phyloP scores from a whole-genome alignment of 1,140 invertebrate genomes.

The Heliconius hewitsoni region DNA sequence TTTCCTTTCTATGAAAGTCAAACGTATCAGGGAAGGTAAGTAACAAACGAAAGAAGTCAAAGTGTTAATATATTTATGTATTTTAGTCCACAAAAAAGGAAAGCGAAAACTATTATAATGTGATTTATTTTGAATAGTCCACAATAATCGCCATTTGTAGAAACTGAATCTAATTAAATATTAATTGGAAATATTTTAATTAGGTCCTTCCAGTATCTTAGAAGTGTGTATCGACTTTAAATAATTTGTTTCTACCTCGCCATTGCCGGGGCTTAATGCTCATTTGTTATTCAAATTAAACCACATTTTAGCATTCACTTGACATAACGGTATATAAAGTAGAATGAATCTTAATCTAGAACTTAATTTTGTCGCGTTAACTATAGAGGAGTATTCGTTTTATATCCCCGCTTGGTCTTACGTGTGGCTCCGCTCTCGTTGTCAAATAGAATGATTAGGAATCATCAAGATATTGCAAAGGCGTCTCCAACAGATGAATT shows the following conservation, averaged over 20 bases:
- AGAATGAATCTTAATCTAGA: conserved; percentile 1
- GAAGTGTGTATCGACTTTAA: conserved; percentile 12
- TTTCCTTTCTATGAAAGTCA: too few relatives aligned
- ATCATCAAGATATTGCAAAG: too few relatives aligned
- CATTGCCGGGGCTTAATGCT: neutral
- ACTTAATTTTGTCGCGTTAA: conserved; percentile 2
- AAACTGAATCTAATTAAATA: neutral
- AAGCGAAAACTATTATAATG: too few relatives aligned
- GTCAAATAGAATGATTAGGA: too few relatives aligned
- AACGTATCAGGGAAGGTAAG: too few relatives aligned
- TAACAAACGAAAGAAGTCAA: too few relatives aligned
- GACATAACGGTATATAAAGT: conserved; percentile 15
- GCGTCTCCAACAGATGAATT: too few relatives aligned
- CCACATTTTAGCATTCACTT: conserved; percentile 15
- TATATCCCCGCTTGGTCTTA: neutral
- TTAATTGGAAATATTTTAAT: conserved; percentile 10
- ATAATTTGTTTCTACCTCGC: conserved; percentile 7
- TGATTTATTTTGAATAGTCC: neutral
- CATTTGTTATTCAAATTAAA: conserved; percentile 15
- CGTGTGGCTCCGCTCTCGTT: too few relatives aligned
- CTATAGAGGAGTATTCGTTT: neutral
- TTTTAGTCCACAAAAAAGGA: too few relatives aligned
- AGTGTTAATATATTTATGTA: too few relatives aligned
- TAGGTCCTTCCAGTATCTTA: conserved; percentile 5
- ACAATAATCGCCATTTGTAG: neutral